Conservation (phyloP, 2,797 vertebrate genomes). For the Chaetophractus vellerosus region DNA sequence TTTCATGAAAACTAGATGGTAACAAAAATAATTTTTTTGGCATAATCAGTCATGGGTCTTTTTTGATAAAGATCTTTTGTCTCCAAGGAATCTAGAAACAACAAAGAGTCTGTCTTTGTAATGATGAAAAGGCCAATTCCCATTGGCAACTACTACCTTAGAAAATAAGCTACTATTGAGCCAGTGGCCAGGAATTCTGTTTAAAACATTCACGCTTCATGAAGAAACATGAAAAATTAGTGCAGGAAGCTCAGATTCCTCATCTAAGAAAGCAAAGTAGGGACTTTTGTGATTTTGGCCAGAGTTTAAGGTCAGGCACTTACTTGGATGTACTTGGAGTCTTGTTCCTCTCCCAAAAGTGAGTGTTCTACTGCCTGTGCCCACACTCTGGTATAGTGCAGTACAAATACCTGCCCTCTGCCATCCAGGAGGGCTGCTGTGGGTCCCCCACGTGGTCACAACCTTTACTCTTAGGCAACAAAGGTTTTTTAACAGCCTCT, state of each 20-base stretch:
- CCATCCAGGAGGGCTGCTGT: accelerated
- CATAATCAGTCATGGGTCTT: slow-evolving; percentile 56
- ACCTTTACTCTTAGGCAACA: slow-evolving; percentile 12
- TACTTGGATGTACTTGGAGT: slow-evolving; percentile 78
- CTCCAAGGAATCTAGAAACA: slow-evolving; percentile 56
- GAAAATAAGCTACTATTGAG: slow-evolving; percentile 56
- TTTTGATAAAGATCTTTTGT: slow-evolving; percentile 68
- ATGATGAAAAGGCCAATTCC: slow-evolving; percentile 40
- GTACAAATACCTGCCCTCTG: slow-evolving; percentile 67
- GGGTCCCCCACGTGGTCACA: background rate
- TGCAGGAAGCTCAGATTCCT: slow-evolving; percentile 23
- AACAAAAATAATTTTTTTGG: slow-evolving; percentile 62
- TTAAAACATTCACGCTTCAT: slow-evolving; percentile 58
- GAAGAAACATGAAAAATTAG: slow-evolving; percentile 67
- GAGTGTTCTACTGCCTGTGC: accelerated
- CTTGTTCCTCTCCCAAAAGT: slow-evolving; percentile 76
- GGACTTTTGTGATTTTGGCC: slow-evolving; percentile 5
- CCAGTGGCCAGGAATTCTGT: slow-evolving; percentile 52
- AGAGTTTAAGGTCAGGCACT: slow-evolving; percentile 58
- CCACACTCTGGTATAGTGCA: slow-evolving; percentile 1
- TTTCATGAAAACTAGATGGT: slow-evolving; percentile 63
- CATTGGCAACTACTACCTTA: slow-evolving; percentile 31
- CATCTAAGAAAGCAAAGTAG: slow-evolving; percentile 50
- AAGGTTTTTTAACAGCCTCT: slow-evolving; percentile 6
- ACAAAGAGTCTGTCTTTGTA: slow-evolving; percentile 46